Percentiles rank a stretch among this genome's conserved stretches.
Conservation (phyloP, 2,797 vertebrate species). For the Argyrosomus regius region DNA sequence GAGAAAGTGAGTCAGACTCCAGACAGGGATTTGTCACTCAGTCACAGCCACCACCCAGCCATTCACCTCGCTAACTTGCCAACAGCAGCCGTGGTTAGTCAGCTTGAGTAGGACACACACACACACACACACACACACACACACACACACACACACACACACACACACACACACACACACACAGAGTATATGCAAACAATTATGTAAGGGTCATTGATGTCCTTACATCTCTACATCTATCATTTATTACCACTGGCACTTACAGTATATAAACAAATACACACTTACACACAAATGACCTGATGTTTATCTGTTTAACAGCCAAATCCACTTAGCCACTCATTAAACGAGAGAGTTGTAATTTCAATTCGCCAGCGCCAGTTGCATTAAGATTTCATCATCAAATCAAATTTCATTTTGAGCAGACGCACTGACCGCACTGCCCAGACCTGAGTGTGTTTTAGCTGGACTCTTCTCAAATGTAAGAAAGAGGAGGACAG, state of each 20-base stretch:
- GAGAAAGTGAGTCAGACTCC: constrained; percentile 54
- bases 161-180: constrained; percentile 25
- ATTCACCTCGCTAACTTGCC: constrained; percentile 49
- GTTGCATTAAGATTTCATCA: constrained; percentile 74
- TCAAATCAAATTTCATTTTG: constrained; percentile 62
- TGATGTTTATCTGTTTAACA: constrained; percentile 59
- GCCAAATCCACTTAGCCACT: constrained; percentile 58
- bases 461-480: constrained; percentile 58
- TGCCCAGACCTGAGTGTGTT: constrained; percentile 58
- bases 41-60: constrained; percentile 63
- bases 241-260: constrained; percentile 43
- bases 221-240: constrained; percentile 43
- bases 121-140: constrained; percentile 37
- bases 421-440: constrained; percentile 46
- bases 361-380: constrained; percentile 47
- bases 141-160: constrained; percentile 24
- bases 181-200: constrained; percentile 43
- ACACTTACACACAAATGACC: constrained; percentile 13
- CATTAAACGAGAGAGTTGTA: constrained; percentile 53
- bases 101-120: constrained; percentile 37
- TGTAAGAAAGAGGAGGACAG: constrained; percentile 15
- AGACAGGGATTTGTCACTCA: constrained; percentile 69
- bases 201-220: constrained; percentile 54
- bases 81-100: constrained; percentile 61
- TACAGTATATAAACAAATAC: constrained; percentile 26